Base-by-base conservation (phyloP, 2,888 invertebrate genomes). In the Chromoteleia sp. region DNA sequence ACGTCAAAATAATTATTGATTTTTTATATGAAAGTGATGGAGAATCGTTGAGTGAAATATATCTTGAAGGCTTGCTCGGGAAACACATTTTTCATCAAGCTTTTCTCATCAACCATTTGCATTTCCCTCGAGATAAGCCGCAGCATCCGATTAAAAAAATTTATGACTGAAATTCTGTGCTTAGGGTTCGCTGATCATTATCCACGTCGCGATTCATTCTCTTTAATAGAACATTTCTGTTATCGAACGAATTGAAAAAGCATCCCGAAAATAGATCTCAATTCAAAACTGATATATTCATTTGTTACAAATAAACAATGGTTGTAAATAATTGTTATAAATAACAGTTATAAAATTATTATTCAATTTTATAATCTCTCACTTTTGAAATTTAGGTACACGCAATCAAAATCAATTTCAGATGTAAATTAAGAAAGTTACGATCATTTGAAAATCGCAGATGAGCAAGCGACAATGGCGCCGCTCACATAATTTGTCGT, bases 121-220 rank as follows among this genome's bases (percentile, higher is more conserved):
- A 71, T 78, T 71, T 78, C 78, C 78, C 78, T 50, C 7, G 71
- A 65, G 78, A 78, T 78, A 78, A 78, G 71, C 68, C 43, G 43
- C 65, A 58, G 78, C 65, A 71, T 71, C 71, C 71, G 65, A 71
- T 78, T 78, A 65, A 61, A 59, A 58, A 58, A 78, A 78, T 77
- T 63, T 56, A 77, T 54, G 50, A 43, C 67, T 65, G 12, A 67
- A 75, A 65, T 75, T 45, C 30, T 10, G 15, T 54, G 45, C 59
- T 75, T 65, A 54, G 74, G 21, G 5, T 41, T 56, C 73, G 61
- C 65, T 54, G 33, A 56, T 36, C 15, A 56, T 56, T 39, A 65
- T 54, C 19, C 36, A 48, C 25, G 14, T 2, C 2, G 25, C 25
- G 12, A 59, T 71, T 71, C 25, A 59, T 71, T 50, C 21, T n/a